Evolutionary conservation across 2,888 invertebrate genomes (phyloP).

Genomic region (Monochamus alternatus): DNA sequence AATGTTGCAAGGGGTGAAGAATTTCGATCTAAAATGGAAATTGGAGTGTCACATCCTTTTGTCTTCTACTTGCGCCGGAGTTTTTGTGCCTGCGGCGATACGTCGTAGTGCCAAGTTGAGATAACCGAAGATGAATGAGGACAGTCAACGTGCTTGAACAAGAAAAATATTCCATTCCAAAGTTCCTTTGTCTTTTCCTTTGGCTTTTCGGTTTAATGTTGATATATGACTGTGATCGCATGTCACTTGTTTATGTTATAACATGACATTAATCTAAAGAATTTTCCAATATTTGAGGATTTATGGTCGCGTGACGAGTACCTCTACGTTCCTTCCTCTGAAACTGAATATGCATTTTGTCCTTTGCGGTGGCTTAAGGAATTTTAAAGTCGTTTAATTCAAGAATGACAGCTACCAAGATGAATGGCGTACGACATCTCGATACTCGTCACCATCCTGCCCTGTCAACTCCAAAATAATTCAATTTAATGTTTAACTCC

Average conservation of each 20-base stretch:
- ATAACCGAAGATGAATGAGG: conserved; percentile 69
- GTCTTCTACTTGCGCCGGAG: conserved; percentile 65
- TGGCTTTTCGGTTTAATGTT: conserved; percentile 62
- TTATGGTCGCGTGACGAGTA: conserved; percentile 59
- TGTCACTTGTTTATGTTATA: conserved; percentile 54
- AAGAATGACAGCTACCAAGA: conserved; percentile 63
- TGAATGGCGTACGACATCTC: conserved; percentile 62
- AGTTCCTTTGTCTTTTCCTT: conserved; percentile 65
- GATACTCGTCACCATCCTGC: conserved; percentile 61
- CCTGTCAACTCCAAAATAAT: conserved; percentile 52
- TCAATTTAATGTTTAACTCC: conserved; percentile 42
- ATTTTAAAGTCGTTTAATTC: conserved; percentile 61
- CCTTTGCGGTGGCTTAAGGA: conserved; percentile 56
- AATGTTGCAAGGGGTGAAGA: conserved; percentile 62
- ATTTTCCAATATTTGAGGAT: conserved; percentile 61
- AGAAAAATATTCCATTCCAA: conserved; percentile 67
- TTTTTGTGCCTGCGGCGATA: conserved; percentile 67
- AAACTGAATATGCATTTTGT: conserved; percentile 58
- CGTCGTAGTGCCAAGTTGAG: conserved; percentile 67
- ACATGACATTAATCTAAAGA: conserved; percentile 54
- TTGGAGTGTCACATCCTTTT: conserved; percentile 71
- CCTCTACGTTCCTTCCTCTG: conserved; percentile 44
- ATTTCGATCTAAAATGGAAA: conserved; percentile 71
- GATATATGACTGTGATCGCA: conserved; percentile 59
- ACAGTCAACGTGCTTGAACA: conserved; percentile 67